Evolutionary conservation across 2,113 vertebrate genomes (phyloP), one percentile per base, ranked within the genome.

Genomic region (Oncorhynchus masou): DNA sequence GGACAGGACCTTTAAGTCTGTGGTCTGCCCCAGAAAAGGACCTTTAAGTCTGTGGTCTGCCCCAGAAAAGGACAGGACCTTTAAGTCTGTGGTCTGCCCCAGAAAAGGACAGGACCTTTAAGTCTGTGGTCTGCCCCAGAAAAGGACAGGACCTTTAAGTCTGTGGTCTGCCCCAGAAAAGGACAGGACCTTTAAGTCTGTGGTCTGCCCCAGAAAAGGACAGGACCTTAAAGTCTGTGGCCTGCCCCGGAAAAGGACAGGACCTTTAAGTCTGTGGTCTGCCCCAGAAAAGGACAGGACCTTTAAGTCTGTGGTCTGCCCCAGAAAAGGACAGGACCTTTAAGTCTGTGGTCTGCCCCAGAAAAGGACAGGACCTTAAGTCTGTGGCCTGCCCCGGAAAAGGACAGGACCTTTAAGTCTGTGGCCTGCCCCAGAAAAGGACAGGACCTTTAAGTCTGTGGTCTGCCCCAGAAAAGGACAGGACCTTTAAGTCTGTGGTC

Each of bases 1-100:
- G 29, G 4, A 29, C 4, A 29, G 92, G 92, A 67, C 88, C 90
- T 84, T 88, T 90, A 45, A 90, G 83, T 74, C 90, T 90, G 65
- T 74, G 79, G 86, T 5, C 48, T 25, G 54, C 8, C 9, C 29
- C 4, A 4, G 4, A 5, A 31, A 31, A 31, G 29, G 29, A 31
- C 29, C 29, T 31, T 5, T 4, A 29, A 27, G 27, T 27, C 27
- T 27, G 27, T 27, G 27, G 27, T 3, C 27, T 27, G 27, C 27
- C 27, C 2, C 2, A 2, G 27, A 27, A 27, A 31, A 31, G 29
- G 29, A 19, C 11, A 9, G 6, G 64, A 39, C 39, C 34, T n/a
- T 39, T 39, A 8, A 39, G 34, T 9, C 34, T 39, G 8, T 45
- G 39, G 39, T 2, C 39, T 45, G 8, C 39, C 39, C 8, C 39